Evolutionary conservation across 2,113 vertebrate genomes (phyloP).

Genomic region (Nerophis lumbriciformis): DNA sequence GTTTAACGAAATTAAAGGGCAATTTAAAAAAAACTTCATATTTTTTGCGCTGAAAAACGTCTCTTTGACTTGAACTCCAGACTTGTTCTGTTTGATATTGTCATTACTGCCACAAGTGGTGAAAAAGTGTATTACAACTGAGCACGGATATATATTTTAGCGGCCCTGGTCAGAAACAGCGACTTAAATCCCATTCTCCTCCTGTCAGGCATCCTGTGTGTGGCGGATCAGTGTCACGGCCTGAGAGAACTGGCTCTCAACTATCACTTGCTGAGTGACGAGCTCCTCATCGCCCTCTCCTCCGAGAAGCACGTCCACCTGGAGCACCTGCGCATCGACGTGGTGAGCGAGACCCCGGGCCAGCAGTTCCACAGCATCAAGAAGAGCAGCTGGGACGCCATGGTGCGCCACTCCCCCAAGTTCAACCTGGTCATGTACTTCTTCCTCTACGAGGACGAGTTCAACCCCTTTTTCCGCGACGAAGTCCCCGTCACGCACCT

Average conservation of each 20-base stretch:
- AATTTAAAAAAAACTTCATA: too few relatives aligned
- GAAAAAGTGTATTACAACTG: too few relatives aligned
- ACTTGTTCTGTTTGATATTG: too few relatives aligned
- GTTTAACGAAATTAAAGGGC: too few relatives aligned
- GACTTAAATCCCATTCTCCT: background rate
- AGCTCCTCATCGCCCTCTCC: conserved; percentile 88
- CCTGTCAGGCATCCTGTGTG: conserved; percentile 63
- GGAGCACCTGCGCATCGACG: conserved; percentile 94
- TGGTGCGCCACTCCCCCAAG: conserved; percentile 92
- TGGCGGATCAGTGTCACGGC: conserved; percentile 92
- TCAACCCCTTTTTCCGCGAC: conserved; percentile 89
- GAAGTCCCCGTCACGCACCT: conserved; percentile 90
- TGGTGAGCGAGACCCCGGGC: conserved; percentile 90
- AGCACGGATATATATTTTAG: too few relatives aligned
- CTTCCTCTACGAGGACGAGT: conserved; percentile 95
- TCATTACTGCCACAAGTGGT: too few relatives aligned
- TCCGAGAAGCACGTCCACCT: conserved; percentile 91
- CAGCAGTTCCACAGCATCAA: conserved; percentile 92
- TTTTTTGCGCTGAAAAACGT: too few relatives aligned
- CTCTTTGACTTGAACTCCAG: too few relatives aligned
- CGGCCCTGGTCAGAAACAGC: too few relatives aligned
- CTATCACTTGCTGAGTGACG: conserved; percentile 88
- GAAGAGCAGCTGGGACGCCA: conserved; percentile 97
- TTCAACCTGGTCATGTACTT: conserved; percentile 98
- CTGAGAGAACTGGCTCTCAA: conserved; percentile 91